These are phyloP conservation scores for Coluber constrictor DNA, from an alignment of 2,797 vertebrate species.

Conservation along the genomic window DNA sequence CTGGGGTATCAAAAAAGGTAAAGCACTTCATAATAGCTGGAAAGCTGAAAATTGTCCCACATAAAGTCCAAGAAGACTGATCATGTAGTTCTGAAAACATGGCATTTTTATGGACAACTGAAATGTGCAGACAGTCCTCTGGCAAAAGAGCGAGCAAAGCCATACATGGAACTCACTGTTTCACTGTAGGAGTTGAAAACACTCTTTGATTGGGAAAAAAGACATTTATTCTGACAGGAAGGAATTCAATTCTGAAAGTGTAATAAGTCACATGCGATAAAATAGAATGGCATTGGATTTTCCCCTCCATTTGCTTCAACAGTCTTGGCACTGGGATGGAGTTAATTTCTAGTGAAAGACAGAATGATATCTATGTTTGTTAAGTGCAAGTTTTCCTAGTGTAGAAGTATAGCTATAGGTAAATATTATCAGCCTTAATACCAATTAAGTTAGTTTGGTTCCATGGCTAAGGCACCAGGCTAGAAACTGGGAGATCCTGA, in stretches of 20 bases:
- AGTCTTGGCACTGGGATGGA: background rate
- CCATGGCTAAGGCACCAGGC: background rate
- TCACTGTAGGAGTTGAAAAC: background rate
- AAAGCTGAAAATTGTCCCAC: background rate
- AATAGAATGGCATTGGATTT: background rate
- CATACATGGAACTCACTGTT: background rate
- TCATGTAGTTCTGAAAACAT: conserved; percentile 5
- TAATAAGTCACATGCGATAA: background rate
- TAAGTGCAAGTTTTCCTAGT: background rate
- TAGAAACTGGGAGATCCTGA: background rate
- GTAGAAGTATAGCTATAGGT: background rate
- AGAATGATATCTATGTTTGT: background rate
- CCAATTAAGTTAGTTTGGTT: background rate
- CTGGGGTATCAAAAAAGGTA: background rate
- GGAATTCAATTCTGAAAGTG: background rate
- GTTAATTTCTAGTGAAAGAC: background rate
- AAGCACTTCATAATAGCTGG: background rate
- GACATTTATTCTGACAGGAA: background rate
- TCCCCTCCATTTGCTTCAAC: background rate
- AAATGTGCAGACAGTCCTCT: background rate
- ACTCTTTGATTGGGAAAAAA: background rate
- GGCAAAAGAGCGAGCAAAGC: background rate
- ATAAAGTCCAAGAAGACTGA: background rate
- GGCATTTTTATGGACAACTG: background rate
- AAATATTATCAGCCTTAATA: background rate